A percentile compares a stretch with the other conserved stretches of the same genome.
Conservation (phyloP, 2,113 vertebrate genomes). For the Oryzias javanicus region DNA sequence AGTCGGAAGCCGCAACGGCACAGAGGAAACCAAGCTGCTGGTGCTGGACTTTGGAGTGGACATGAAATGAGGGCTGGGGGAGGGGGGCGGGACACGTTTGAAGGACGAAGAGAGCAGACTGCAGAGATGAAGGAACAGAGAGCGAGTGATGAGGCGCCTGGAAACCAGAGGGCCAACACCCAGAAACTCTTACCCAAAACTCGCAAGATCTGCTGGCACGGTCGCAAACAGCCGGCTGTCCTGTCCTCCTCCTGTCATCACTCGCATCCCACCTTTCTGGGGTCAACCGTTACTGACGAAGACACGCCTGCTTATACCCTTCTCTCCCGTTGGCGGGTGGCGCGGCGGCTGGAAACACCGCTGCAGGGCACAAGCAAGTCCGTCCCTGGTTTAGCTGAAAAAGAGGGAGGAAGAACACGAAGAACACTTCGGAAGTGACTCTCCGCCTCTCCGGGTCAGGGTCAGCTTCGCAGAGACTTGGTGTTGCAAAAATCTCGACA, state of each 20-base stretch:
- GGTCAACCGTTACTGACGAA: conserved; percentile 54
- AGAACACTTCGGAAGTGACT: conserved; percentile 68
- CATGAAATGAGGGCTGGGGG: conserved; percentile 87
- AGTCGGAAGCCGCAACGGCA: conserved; percentile 97
- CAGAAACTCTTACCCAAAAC: conserved; percentile 45
- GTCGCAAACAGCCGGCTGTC: conserved; percentile 33
- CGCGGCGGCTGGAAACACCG: conserved; percentile 44
- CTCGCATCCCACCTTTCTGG: conserved; percentile 21
- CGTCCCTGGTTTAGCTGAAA: conserved; percentile 67
- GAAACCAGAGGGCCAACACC: conserved; percentile 33
- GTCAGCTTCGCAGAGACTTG: conserved; percentile 88
- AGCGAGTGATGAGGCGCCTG: conserved; percentile 32
- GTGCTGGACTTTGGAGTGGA: conserved; percentile 99
- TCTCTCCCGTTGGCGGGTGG: conserved; percentile 19
- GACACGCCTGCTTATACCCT: conserved; percentile 41
- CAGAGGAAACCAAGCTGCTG: conserved; percentile 99
- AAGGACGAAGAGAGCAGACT: conserved; percentile 33
- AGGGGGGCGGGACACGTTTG: conserved; percentile 39
- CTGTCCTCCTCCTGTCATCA: conserved; percentile 41
- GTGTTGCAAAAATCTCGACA: conserved; percentile 84
- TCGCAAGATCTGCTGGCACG: conserved; percentile 29
- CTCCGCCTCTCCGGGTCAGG: conserved; percentile 75
- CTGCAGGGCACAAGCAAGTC: conserved; percentile 18
- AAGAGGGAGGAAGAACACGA: conserved; percentile 68
- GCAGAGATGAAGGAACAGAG: conserved; percentile 18